Conservation (phyloP, 2,797 vertebrate genomes). For the Chelonia mydas region DNA sequence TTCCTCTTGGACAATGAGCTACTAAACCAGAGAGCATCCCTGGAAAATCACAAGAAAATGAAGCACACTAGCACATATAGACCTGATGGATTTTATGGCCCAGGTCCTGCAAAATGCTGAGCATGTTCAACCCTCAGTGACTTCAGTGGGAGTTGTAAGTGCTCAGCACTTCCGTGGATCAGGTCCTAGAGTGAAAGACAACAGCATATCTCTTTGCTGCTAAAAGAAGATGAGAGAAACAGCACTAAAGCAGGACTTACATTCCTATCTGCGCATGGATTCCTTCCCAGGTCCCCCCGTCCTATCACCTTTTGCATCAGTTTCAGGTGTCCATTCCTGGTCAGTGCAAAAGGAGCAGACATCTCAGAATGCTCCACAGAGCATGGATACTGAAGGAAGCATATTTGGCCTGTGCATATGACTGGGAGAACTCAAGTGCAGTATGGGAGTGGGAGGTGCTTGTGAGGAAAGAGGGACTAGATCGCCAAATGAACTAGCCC, state of each 20-base stretch:
- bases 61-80: background rate
- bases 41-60: background rate
- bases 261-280: background rate
- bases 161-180: background rate
- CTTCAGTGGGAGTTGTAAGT: background rate
- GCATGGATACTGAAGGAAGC: background rate
- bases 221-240: background rate
- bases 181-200: background rate
- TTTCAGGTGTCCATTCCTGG: background rate
- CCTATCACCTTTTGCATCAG: background rate
- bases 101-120: background rate
- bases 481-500: slow-evolving; percentile 1
- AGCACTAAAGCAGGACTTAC: background rate
- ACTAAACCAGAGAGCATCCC: background rate
- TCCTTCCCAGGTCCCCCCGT: background rate
- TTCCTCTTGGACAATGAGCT: background rate
- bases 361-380: background rate
- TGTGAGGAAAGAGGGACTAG: background rate
- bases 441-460: background rate
- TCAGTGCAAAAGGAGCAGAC: background rate
- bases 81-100: background rate
- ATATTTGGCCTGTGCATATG: background rate
- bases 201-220: background rate
- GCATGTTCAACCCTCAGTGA: background rate
- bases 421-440: background rate